Evolutionary conservation across 2,888 invertebrate species (phyloP).

Genomic region (Merodon equestris): DNA sequence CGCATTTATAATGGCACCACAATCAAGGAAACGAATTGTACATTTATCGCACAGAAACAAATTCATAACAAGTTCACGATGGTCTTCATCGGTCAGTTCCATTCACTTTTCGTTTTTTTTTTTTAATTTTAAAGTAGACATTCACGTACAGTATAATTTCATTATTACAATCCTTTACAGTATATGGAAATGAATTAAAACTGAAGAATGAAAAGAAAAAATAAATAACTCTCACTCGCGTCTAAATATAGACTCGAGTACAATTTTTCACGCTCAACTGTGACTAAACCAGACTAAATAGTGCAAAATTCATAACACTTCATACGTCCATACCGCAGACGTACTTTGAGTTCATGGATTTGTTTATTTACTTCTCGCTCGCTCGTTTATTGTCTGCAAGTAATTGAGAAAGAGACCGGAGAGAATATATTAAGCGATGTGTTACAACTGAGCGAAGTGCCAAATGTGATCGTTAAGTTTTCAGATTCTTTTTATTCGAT

Average conservation of each 20-base stretch:
- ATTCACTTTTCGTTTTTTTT: no score
- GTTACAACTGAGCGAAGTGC: slow-evolving; percentile 12
- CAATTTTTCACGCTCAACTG: slow-evolving; percentile 24
- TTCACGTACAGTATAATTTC: no score
- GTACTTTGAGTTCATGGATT: slow-evolving; percentile 9
- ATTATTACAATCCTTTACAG: no score
- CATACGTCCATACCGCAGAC: background rate
- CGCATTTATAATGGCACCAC: slow-evolving; percentile 31
- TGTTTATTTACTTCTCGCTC: slow-evolving; percentile 59
- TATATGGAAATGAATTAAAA: no score
- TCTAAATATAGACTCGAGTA: slow-evolving; percentile 40
- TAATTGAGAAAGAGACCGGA: slow-evolving; percentile 17
- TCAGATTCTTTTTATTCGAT: no score
- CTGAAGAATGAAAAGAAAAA: no score
- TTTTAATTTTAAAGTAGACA: no score
- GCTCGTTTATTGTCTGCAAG: slow-evolving; percentile 21
- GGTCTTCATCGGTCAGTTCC: no score
- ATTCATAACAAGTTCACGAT: no score
- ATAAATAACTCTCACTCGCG: background rate
- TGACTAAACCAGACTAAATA: slow-evolving; percentile 3
- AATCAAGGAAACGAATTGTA: background rate
- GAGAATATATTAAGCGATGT: slow-evolving; percentile 12
- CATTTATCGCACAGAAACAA: background rate
- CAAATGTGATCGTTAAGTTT: slow-evolving; percentile 7
- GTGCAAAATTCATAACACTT: slow-evolving; percentile 41